These are phyloP conservation scores for Hydrolagus affinis DNA, from an alignment of 2,113 vertebrate genomes.

Conservation along the genomic window DNA sequence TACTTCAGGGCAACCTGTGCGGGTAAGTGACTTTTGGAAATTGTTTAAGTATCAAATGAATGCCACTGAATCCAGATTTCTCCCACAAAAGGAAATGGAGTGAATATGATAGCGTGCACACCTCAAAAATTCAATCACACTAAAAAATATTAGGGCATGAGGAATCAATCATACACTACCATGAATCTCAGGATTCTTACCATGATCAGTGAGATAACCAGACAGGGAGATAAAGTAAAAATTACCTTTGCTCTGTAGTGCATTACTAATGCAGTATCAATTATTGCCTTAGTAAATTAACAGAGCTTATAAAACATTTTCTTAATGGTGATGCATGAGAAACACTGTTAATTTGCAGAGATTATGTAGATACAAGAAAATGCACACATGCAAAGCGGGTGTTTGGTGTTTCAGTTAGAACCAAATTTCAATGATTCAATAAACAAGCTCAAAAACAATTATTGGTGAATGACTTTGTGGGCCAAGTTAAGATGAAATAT, in stretches of 20 bases:
- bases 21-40: too few species aligned
- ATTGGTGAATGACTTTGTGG: too few species aligned
- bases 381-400: not conserved
- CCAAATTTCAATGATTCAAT: too few species aligned
- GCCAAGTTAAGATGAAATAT: too few species aligned
- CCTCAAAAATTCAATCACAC: not conserved
- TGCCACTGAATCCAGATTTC: too few species aligned
- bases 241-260: not conserved
- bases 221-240: not conserved
- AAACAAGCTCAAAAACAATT: too few species aligned
- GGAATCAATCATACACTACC: not conserved
- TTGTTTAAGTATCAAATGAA: too few species aligned
- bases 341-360: not conserved
- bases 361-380: not conserved
- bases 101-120: too few species aligned
- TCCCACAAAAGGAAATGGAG: not conserved
- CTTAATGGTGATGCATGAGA: not conserved
- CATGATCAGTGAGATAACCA: not conserved
- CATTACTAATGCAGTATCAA: not conserved
- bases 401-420: too few species aligned
- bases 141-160: not conserved
- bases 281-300: not conserved
- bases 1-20: too few species aligned
- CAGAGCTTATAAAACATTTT: not conserved
- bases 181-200: not conserved